Evolutionary conservation across 2,113 vertebrate genomes (phyloP), one percentile per base, ranked within the genome.

Genomic region (Hyaena hyaena): DNA sequence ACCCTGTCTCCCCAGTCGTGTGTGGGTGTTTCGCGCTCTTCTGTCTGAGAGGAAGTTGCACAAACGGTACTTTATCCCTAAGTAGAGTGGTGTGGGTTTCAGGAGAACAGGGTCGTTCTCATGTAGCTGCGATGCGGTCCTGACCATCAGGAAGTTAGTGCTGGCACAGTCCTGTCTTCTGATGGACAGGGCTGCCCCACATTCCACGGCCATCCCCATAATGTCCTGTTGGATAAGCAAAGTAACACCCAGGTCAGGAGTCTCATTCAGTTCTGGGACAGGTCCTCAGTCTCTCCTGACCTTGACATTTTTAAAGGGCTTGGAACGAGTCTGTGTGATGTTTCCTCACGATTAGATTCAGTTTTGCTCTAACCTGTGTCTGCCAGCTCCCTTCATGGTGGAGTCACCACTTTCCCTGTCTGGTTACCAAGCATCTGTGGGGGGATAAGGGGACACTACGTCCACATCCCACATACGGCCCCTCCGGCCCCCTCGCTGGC

Each of bases 21-120:
- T 35, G 28, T 23, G 31, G 31, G 6, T 21, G 17, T 26, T 1
- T 1, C 0, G 0, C 31, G 3, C 12, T 35, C 31, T 6, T 4
- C 28, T 1, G 1, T 19, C 10, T 4, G 10, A n/a, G 23, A 63
- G 69, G 45, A 53, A n/a, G 45, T 28, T 24, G 48, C 35, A 35
- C 28, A 50, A 4, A 4, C 4, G 50, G 7, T 0, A 7, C 35
- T 55, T 15, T 15, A 21, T 26, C 68, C 68, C 61, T 26, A 9
- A 26, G 31, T 23, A 16, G 10, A 53, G 10, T 8, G 17, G 11
- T 8, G 39, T 4, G 3, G 23, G 3, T 19, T 81, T 69, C n/a
- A 26, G 68, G 80, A 31, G 69, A 69, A 19, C 26, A 58, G 10
- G 63, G 23, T 14, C 10, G 11, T 55, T 19, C 61, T 76, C 35